Conservation (phyloP, 1,140 invertebrate species). For the Teleopsis dalmanni region DNA sequence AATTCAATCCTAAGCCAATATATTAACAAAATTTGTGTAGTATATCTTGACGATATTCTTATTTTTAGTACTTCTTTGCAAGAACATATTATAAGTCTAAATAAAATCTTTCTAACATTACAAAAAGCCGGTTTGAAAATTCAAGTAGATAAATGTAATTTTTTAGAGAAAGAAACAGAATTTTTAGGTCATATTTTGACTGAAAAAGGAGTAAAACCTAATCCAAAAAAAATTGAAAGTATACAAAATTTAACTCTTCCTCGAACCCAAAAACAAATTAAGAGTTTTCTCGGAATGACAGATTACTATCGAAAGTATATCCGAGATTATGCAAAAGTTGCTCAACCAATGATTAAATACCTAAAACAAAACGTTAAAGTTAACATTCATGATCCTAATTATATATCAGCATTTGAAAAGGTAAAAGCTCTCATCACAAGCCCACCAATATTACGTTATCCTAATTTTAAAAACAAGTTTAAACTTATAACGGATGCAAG, state of each 20-base stretch:
- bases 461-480: no score
- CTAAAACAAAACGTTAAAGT: no score
- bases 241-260: slow-evolving; percentile 18
- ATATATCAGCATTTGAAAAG: no score
- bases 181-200: slow-evolving; percentile 7
- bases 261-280: slow-evolving; percentile 18
- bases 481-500: slow-evolving; percentile 15
- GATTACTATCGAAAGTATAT: no score
- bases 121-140: slow-evolving; percentile 19
- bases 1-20: neutral
- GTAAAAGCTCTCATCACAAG: no score
- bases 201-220: slow-evolving; percentile 27
- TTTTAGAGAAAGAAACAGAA: slow-evolving; percentile 14
- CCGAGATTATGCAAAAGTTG: no score
- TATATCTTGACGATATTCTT: slow-evolving; percentile 7
- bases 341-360: no score
- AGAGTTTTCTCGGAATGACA: slow-evolving; percentile 22
- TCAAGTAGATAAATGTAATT: slow-evolving; percentile 30
- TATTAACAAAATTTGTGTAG: slow-evolving; percentile 7
- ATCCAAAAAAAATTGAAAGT: slow-evolving; percentile 18
- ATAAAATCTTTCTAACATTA: slow-evolving; percentile 14
- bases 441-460: no score
- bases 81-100: slow-evolving; percentile 2
- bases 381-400: no score
- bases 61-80: slow-evolving; percentile 3